Conservation (phyloP, 2,113 vertebrate genomes). For the Cercopithecus mona region DNA sequence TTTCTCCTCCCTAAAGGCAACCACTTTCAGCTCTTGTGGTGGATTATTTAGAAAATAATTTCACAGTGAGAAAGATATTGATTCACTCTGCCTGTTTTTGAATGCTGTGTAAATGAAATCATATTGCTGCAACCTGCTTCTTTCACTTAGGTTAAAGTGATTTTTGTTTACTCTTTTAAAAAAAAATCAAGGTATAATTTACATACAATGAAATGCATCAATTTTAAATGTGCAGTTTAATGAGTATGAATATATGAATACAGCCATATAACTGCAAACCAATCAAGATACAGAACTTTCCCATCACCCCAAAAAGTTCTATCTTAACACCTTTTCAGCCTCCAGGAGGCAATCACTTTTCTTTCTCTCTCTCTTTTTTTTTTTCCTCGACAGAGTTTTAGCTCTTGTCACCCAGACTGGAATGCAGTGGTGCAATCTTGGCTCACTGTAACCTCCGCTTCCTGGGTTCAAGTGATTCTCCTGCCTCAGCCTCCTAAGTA, state of each 20-base stretch:
- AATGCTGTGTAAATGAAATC: not conserved
- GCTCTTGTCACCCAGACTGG: too few species aligned
- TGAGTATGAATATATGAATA: not conserved
- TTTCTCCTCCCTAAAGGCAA: not conserved
- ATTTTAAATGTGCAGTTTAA: not conserved
- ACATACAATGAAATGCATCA: not conserved
- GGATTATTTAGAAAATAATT: slow-evolving; percentile 25
- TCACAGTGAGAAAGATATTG: not conserved
- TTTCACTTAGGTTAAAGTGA: not conserved
- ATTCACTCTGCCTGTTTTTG: not conserved
- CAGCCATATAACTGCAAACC: not conserved
- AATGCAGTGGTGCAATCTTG: too few species aligned
- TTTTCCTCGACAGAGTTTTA: too few species aligned
- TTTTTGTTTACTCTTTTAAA: not conserved
- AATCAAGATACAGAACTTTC: not conserved
- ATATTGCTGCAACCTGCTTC: not conserved
- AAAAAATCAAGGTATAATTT: not conserved
- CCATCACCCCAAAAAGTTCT: not conserved
- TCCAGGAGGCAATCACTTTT: not conserved
- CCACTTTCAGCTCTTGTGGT: not conserved
- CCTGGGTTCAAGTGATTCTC: too few species aligned
- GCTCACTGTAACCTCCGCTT: too few species aligned
- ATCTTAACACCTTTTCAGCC: not conserved
- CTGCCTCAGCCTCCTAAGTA: too few species aligned
- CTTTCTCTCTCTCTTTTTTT: too few species aligned